These are phyloP conservation scores for Rhinoptilus africanus DNA, from an alignment of 2,113 vertebrate species.

Conservation along the genomic window DNA sequence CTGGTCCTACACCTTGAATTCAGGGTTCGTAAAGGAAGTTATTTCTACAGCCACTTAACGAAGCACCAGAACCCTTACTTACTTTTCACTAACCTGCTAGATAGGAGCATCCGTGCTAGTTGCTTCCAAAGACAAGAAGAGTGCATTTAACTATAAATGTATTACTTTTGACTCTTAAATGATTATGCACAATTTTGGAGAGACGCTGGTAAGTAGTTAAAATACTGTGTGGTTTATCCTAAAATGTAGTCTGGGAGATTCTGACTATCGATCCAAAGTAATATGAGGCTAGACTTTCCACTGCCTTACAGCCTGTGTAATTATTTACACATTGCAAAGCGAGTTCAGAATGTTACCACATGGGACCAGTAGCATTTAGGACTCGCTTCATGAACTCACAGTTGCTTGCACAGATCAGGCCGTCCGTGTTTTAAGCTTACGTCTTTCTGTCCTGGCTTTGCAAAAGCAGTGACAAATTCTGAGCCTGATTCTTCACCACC, in stretches of 20 bases:
- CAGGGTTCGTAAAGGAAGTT: not conserved
- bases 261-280: conserved; percentile 27
- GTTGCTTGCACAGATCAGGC: not conserved
- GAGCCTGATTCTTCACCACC: not conserved
- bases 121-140: conserved; percentile 25
- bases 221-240: not conserved
- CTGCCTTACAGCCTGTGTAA: not conserved
- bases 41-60: not conserved
- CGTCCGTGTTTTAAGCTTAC: not conserved
- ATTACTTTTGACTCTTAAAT: conserved; percentile 15
- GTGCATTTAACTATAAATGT: not conserved
- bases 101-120: not conserved
- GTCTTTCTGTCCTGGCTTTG: conserved; percentile 8
- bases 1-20: not conserved
- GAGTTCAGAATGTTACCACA: not conserved
- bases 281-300: not conserved
- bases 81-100: not conserved
- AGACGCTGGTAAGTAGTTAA: not conserved
- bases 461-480: conserved; percentile 23
- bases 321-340: not conserved
- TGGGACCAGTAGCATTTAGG: not conserved
- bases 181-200: not conserved
- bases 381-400: not conserved
- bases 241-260: not conserved
- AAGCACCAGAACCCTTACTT: not conserved